Base-by-base conservation (phyloP, 2,888 invertebrate genomes). In the Sphaerophoria taeniata region DNA sequence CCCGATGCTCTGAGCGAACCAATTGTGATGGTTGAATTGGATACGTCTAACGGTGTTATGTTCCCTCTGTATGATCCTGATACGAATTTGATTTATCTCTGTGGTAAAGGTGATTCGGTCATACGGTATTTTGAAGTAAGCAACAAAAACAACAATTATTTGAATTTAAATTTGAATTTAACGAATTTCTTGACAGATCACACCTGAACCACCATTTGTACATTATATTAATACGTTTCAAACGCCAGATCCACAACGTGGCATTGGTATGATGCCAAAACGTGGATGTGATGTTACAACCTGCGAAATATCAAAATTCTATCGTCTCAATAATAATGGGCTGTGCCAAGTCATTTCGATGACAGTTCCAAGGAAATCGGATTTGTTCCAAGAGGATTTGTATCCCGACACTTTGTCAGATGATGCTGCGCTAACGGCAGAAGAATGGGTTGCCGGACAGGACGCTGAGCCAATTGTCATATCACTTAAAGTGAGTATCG, bases 31-130 rank as follows among this genome's bases (percentile, higher is more conserved):
- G 97, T 97, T 61, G 97, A 98, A 93, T 93, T 98, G 89, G 98
- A 98, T 93, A 97, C 98, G 53, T 98, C 98, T 89, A 98, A 98
- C 92, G 99, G 99, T 73, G 98, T 98, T 87, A 96, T 99, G 96
- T 98, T 98, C 93, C 99, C 99, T 14, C 94, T 98, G 47, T 99
- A 98, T 93, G 99, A 99, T 93, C 96, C 97, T 67, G 99, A 99
- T 92, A 98, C 98, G 88, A 98, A 97, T 93, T 94, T 99, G 90
- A 96, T 99, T 89, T 99, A 95, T 93, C 93, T 99, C 63, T 99
- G 98, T 91, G 99, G 99, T 87, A 99, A 99, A 95, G 99, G 99
- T 63, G 99, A 99, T 93, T 98, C 98, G 72, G 98, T 98, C 89
- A 98, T 99, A 89, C 94, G 98, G 88, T 98, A 98, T 92, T 98